A percentile compares a stretch with the other conserved stretches of the same genome.
Conservation (phyloP, 2,113 vertebrate species). For the Atractosteus spatula region DNA sequence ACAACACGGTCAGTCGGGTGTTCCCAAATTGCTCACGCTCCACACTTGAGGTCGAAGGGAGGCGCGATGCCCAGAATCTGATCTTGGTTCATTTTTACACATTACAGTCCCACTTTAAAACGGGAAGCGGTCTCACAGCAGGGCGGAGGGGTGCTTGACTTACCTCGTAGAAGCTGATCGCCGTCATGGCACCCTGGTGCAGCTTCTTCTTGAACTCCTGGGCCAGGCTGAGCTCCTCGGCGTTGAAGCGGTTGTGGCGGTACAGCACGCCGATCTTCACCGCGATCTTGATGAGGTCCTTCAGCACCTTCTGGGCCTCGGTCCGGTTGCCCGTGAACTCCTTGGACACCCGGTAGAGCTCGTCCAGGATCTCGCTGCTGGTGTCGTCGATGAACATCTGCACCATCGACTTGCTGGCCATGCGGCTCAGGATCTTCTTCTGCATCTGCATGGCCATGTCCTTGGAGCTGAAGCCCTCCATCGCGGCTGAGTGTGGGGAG, state of each 20-base stretch:
- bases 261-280: conserved; percentile 82
- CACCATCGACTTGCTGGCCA: conserved; percentile 77
- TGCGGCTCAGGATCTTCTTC: conserved; percentile 83
- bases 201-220: conserved; percentile 79
- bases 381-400: conserved; percentile 87
- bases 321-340: conserved; percentile 69
- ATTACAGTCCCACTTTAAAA: not conserved
- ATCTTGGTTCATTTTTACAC: not conserved
- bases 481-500: conserved; percentile 28
- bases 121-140: not conserved
- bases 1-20: too few species aligned
- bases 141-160: not conserved
- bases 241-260: conserved; percentile 71
- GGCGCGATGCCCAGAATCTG: too few species aligned
- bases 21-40: too few species aligned
- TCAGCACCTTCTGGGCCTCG: conserved; percentile 80
- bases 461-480: conserved; percentile 84
- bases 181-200: conserved; percentile 79
- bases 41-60: too few species aligned
- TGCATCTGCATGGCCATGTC: conserved; percentile 78
- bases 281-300: conserved; percentile 82
- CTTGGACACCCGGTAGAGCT: conserved; percentile 84
- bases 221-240: conserved; percentile 68
- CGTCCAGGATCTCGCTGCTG: conserved; percentile 81
- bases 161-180: conserved; percentile 84